phyloP scores from a whole-genome alignment of 2,113 vertebrate species.

The Neodontobutis hainanensis region DNA sequence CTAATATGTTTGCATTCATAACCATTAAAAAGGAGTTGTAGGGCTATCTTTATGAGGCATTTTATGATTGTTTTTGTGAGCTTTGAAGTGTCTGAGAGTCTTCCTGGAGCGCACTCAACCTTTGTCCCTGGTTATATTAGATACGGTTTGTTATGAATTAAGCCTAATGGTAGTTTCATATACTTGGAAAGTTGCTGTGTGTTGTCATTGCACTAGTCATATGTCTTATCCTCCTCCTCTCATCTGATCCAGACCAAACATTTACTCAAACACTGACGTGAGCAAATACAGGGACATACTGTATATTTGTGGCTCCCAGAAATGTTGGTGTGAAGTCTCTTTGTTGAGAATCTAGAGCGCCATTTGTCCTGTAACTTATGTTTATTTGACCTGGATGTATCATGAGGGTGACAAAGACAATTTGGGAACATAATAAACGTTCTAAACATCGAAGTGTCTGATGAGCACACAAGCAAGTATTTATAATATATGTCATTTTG shows the following conservation, averaged over 20 bases:
- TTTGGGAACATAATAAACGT: no score
- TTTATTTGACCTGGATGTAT: background rate
- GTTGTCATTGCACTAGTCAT: slow-evolving; percentile 2
- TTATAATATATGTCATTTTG: no score
- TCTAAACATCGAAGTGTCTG: background rate
- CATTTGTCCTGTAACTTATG: background rate
- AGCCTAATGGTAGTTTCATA: slow-evolving; percentile 5
- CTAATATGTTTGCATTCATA: background rate
- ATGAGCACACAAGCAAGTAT: background rate
- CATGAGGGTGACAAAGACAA: background rate
- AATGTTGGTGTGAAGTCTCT: slow-evolving; percentile 5
- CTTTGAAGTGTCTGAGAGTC: background rate
- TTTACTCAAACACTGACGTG: slow-evolving; percentile 39
- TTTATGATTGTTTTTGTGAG: background rate
- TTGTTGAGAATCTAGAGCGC: background rate
- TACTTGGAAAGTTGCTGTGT: background rate
- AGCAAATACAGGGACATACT: slow-evolving; percentile 28
- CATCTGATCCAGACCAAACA: slow-evolving; percentile 36
- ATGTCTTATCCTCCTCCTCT: slow-evolving; percentile 4
- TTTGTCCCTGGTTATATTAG: background rate
- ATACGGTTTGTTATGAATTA: background rate
- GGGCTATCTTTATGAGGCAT: background rate
- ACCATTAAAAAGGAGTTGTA: background rate
- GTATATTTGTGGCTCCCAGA: background rate
- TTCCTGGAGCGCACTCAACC: background rate